A percentile compares a stretch with the other conserved stretches of the same genome.
These are phyloP conservation scores for silkworm (Bombyx mori) DNA, from an alignment of 1,140 invertebrate genomes.

Conservation along the genomic window DNA sequence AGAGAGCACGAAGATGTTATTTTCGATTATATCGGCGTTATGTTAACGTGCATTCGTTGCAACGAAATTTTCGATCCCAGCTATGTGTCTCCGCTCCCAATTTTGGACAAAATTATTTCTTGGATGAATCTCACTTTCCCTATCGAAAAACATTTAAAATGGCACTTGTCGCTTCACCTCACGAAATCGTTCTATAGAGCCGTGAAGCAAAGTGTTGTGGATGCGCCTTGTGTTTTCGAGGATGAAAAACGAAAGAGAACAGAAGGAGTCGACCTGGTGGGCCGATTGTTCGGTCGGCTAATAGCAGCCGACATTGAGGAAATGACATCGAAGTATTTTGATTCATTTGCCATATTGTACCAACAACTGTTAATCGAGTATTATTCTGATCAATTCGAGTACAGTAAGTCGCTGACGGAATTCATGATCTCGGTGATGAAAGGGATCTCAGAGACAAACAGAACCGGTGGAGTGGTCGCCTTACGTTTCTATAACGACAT, in stretches of 20 bases:
- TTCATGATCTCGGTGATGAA: slow-evolving; percentile 25
- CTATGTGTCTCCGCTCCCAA: slow-evolving; percentile 24
- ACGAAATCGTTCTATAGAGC: slow-evolving; percentile 39
- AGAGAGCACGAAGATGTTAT: slow-evolving; percentile 4
- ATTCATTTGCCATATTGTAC: slow-evolving; percentile 34
- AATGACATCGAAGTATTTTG: slow-evolving; percentile 29
- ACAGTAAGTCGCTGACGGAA: slow-evolving; percentile 5
- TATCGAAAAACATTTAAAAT: slow-evolving; percentile 24
- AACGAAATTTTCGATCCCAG: slow-evolving; percentile 28
- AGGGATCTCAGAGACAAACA: slow-evolving; percentile 23
- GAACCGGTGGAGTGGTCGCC: not conserved
- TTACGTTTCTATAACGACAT: no score
- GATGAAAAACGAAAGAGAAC: slow-evolving; percentile 14
- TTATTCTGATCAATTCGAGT: slow-evolving; percentile 18
- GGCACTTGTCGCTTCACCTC: slow-evolving; percentile 32
- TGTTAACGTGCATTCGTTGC: slow-evolving; percentile 29
- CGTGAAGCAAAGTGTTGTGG: slow-evolving; percentile 23
- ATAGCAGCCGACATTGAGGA: slow-evolving; percentile 34
- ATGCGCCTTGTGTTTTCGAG: slow-evolving; percentile 24
- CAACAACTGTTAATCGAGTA: slow-evolving; percentile 17
- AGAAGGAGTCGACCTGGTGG: slow-evolving; percentile 28
- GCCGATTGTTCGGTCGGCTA: slow-evolving; percentile 32
- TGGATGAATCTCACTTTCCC: slow-evolving; percentile 28
- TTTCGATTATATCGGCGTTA: slow-evolving; percentile 11
- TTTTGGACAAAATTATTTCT: slow-evolving; percentile 27